phyloP scores from a whole-genome alignment of 2,113 vertebrate species.

The Centropus unirufus region DNA sequence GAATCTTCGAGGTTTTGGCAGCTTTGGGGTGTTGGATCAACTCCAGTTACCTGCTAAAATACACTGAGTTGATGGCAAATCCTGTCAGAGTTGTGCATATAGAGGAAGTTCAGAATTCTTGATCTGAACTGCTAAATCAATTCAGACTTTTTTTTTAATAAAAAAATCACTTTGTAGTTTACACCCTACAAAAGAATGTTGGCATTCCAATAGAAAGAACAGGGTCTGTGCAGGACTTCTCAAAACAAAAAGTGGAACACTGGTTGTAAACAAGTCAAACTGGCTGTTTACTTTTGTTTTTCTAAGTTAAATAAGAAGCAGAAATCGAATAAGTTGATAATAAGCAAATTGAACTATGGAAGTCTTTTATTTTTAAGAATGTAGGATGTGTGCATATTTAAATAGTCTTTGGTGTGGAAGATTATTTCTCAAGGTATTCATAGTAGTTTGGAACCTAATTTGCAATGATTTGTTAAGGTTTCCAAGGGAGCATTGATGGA shows the following conservation, averaged over 20 bases:
- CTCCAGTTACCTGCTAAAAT: neutral
- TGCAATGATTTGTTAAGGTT: neutral
- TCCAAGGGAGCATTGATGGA: neutral
- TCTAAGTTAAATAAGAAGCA: neutral
- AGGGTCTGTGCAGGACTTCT: neutral
- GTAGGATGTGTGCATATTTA: neutral
- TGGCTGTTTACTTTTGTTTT: neutral
- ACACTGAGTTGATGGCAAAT: neutral
- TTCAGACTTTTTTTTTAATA: neutral
- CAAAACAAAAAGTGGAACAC: neutral
- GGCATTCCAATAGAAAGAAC: neutral
- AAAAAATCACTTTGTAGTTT: neutral
- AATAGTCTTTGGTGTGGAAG: neutral
- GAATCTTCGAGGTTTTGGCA: neutral
- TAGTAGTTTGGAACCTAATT: neutral
- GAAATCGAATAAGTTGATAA: neutral
- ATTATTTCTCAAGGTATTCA: neutral
- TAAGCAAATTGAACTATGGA: neutral
- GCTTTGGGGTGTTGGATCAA: neutral
- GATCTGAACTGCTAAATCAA: neutral
- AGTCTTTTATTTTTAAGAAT: neutral
- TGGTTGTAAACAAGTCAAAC: neutral
- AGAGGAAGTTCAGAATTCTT: neutral
- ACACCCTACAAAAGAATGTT: constrained; percentile 42
- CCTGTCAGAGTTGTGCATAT: neutral